phyloP scores from a whole-genome alignment of 2,113 vertebrate genomes.

The Diglossa brunneiventris region DNA sequence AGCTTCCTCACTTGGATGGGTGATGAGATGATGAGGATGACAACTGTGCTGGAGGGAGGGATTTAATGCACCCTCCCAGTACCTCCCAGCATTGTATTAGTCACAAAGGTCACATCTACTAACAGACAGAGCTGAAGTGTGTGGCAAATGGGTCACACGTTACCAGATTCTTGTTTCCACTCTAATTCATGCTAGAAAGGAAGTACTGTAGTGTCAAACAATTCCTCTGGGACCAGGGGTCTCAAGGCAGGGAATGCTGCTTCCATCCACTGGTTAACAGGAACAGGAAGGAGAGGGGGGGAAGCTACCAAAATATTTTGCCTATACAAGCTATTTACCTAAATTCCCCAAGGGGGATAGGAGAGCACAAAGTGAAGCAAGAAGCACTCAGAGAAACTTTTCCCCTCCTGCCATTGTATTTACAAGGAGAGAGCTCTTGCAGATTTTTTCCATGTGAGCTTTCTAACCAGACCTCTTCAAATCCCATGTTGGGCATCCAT shows the following conservation, averaged over 20 bases:
- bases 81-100: not conserved
- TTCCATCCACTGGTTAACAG: not conserved
- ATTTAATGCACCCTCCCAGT: not conserved
- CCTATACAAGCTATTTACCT: not conserved
- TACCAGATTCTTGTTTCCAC: slow-evolving; percentile 14
- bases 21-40: not conserved
- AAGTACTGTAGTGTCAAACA: not conserved
- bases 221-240: not conserved
- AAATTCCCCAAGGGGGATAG: not conserved
- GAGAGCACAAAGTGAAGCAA: not conserved
- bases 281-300: not conserved
- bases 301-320: not conserved
- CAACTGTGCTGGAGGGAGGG: not conserved
- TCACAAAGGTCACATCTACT: slow-evolving; percentile 26
- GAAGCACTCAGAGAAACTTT: not conserved
- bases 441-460: not conserved
- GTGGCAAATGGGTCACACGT: not conserved
- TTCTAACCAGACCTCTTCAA: not conserved
- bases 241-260: not conserved
- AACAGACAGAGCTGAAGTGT: not conserved
- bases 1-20: not conserved
- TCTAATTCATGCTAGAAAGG: not conserved
- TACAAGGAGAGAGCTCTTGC: not conserved
- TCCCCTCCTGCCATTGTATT: not conserved
- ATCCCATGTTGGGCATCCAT: not conserved